Percentiles rank a stretch among this genome's conserved stretches.
Evolutionary conservation across 23 tunicate species (phyloP).

Genomic region (Styela clava): DNA sequence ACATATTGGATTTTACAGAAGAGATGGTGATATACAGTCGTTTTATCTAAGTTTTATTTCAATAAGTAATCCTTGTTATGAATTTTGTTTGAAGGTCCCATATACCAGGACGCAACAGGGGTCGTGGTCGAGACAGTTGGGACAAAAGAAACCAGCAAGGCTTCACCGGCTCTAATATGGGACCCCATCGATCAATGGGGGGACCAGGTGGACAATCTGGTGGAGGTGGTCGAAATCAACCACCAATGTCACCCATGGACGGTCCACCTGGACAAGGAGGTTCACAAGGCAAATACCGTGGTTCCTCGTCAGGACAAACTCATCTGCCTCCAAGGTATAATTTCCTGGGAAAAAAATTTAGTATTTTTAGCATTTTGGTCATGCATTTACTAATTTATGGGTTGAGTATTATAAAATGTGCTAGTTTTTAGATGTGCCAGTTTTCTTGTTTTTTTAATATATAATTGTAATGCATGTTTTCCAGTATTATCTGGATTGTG

Average conservation of each 20-base stretch:
- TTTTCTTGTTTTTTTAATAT: no score
- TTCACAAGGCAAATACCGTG: neutral
- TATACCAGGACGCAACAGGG: neutral
- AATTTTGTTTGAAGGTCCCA: neutral
- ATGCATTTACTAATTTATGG: no score
- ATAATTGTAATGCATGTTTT: no score
- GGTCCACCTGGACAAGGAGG: neutral
- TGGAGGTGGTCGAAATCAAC: slow-evolving; percentile 7
- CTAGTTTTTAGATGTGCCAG: no score
- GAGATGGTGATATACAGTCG: no score
- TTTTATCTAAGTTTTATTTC: no score
- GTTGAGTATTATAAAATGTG: no score
- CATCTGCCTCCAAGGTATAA: neutral
- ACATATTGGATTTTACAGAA: no score
- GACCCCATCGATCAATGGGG: slow-evolving; percentile 13
- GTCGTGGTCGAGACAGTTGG: slow-evolving; percentile 7
- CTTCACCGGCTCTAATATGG: neutral
- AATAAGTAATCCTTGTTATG: no score
- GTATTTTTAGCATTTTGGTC: no score
- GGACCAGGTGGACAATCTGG: neutral
- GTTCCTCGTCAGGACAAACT: neutral
- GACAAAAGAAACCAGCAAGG: slow-evolving; percentile 11
- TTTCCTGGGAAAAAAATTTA: no score
- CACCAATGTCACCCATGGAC: slow-evolving; percentile 1
- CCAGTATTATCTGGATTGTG: no score